A percentile compares a stretch with the other conserved stretches of the same genome.
phyloP scores from a whole-genome alignment of 2,113 vertebrate genomes.

The Rhinolophus sinicus region DNA sequence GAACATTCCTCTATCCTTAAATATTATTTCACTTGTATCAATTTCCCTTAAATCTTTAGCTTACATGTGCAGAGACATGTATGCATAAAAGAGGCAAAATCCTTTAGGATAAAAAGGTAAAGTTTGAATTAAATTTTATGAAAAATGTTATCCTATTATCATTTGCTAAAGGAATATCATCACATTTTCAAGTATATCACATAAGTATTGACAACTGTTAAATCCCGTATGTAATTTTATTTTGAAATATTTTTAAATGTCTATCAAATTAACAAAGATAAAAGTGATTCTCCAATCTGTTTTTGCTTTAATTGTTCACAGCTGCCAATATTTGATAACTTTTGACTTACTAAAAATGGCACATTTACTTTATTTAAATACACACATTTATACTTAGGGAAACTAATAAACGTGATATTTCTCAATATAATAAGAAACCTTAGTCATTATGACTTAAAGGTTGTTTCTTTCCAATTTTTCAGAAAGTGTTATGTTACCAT shows the following conservation, averaged over 20 bases:
- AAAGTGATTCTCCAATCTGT: neutral
- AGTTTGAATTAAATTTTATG: neutral
- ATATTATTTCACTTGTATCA: neutral
- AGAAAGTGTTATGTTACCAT: neutral
- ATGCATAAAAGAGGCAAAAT: neutral
- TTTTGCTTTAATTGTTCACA: neutral
- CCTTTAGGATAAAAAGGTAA: neutral
- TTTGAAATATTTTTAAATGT: neutral
- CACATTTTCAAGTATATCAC: neutral
- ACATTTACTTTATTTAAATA: neutral
- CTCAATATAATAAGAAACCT: neutral
- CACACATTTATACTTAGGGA: neutral
- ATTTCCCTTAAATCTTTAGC: neutral
- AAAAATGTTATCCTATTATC: neutral
- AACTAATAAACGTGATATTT: neutral
- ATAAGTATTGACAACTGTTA: neutral
- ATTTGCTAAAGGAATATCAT: neutral
- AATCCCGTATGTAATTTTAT: neutral
- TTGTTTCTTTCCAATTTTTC: neutral
- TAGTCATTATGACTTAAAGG: neutral
- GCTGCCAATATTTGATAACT: neutral
- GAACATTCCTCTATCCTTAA: neutral
- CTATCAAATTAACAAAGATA: neutral
- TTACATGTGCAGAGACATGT: neutral
- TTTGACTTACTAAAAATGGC: neutral